Percentiles rank a stretch among this genome's conserved stretches.
Evolutionary conservation across 2,888 invertebrate species (phyloP).

Genomic region (Diaperis boleti): DNA sequence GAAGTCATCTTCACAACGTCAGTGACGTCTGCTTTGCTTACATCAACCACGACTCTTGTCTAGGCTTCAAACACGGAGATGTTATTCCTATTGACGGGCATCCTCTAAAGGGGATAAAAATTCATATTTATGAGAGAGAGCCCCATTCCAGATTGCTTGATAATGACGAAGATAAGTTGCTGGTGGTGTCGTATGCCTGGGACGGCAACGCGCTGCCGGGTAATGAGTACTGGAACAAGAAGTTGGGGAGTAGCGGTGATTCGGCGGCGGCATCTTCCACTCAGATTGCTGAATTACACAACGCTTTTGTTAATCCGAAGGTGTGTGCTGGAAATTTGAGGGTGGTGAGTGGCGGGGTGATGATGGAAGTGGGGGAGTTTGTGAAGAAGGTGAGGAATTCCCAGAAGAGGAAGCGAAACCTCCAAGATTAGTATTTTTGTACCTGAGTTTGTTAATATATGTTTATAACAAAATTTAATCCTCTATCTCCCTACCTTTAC

Average conservation of each 20-base stretch:
- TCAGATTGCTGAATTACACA: conserved; percentile 74
- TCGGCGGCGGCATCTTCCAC: conserved; percentile 74
- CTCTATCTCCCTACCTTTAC: too few relatives aligned
- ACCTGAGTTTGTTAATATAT: too few relatives aligned
- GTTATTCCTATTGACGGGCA: conserved; percentile 51
- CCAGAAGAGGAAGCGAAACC: conserved; percentile 19
- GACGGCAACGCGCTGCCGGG: conserved; percentile 81
- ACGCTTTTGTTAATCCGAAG: conserved; percentile 70
- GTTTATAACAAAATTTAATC: too few relatives aligned
- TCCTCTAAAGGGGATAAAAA: conserved; percentile 58
- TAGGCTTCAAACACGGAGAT: conserved; percentile 66
- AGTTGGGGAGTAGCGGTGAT: conserved; percentile 70
- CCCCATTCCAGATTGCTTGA: conserved; percentile 70
- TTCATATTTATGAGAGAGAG: conserved; percentile 69
- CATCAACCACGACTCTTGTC: conserved; percentile 68
- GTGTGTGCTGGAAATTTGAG: conserved; percentile 69
- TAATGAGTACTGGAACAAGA: conserved; percentile 78
- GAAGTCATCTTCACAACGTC: conserved; percentile 67
- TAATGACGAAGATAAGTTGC: conserved; percentile 65
- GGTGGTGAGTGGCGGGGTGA: conserved; percentile 62
- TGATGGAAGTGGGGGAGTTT: conserved; percentile 46
- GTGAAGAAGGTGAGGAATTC: conserved; percentile 1
- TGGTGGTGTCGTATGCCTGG: conserved; percentile 79
- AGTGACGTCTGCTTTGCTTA: conserved; percentile 77
- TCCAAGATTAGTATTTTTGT: background rate